These are phyloP conservation scores for Agrochola macilenta DNA, from an alignment of 2,888 invertebrate species.

Conservation along the genomic window DNA sequence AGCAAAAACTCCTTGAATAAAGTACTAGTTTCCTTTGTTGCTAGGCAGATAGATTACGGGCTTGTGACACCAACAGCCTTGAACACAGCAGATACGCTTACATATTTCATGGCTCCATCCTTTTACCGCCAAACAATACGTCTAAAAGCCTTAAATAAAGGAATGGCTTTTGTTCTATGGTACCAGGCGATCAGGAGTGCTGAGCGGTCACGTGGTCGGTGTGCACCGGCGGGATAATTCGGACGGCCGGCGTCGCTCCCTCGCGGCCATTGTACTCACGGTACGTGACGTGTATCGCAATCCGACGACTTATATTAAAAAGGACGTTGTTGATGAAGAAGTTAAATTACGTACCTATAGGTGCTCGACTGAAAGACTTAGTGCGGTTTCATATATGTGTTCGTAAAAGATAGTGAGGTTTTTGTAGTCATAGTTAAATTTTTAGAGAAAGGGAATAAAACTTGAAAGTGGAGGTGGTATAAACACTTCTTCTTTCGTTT, in stretches of 20 bases:
- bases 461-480: background rate
- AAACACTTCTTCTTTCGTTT: background rate
- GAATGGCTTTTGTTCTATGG: constrained; percentile 67
- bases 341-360: constrained; percentile 44
- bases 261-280: constrained; percentile 67
- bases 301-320: constrained; percentile 71
- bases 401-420: background rate
- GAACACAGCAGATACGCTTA: constrained; percentile 25
- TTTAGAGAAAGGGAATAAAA: background rate
- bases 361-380: constrained; percentile 40
- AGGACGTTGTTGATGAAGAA: constrained; percentile 70
- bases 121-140: constrained; percentile 65
- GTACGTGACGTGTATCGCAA: constrained; percentile 79
- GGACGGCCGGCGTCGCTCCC: constrained; percentile 65
- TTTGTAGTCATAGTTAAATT: background rate
- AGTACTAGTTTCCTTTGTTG: constrained; percentile 36
- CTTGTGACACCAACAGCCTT: constrained; percentile 36
- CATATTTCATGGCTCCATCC: constrained; percentile 57
- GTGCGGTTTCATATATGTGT: constrained; percentile 5
- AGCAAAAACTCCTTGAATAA: constrained; percentile 34
- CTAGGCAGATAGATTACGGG: constrained; percentile 39
- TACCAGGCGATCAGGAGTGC: constrained; percentile 69
- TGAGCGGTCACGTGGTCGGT: constrained; percentile 72
- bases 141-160: constrained; percentile 64
- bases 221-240: constrained; percentile 71